Conservation (phyloP, 2,888 invertebrate genomes). For the Lepidocyrtoides sp. region DNA sequence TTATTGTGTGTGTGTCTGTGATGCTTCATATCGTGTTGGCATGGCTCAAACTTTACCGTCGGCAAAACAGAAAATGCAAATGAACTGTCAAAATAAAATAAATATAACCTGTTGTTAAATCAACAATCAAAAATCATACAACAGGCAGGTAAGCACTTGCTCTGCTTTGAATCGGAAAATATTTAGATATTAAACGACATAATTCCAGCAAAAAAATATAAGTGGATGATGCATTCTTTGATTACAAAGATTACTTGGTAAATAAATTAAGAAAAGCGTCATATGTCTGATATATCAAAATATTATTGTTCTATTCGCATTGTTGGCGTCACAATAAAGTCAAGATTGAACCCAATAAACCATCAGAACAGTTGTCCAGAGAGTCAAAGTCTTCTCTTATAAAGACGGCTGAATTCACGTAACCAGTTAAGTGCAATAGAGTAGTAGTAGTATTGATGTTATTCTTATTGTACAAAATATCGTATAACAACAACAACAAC, state of each 20-base stretch:
- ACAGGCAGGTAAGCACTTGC: no score
- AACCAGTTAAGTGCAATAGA: not conserved
- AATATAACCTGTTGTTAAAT: not conserved
- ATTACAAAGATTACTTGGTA: constrained; percentile 5
- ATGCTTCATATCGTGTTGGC: no score
- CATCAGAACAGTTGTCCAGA: constrained; percentile 13
- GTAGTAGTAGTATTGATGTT: not conserved
- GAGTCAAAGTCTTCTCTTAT: not conserved
- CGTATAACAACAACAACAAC: no score
- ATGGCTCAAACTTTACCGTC: no score
- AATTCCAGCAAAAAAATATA: not conserved
- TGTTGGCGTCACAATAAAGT: constrained; percentile 73
- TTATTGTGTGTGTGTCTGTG: no score
- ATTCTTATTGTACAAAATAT: not conserved
- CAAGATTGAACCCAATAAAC: constrained; percentile 54
- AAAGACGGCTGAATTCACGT: no score
- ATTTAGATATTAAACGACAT: not conserved
- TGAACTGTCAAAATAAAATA: not conserved
- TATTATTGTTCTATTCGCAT: constrained; percentile 73
- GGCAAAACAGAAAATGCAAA: no score
- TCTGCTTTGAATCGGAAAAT: not conserved
- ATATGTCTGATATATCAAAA: constrained; percentile 76
- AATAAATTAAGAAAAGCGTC: constrained; percentile 74
- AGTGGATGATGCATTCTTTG: not conserved
- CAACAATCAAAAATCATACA: not conserved